Base-by-base conservation (phyloP, 2,888 invertebrate species). In the Meliscaeva auricollis region DNA sequence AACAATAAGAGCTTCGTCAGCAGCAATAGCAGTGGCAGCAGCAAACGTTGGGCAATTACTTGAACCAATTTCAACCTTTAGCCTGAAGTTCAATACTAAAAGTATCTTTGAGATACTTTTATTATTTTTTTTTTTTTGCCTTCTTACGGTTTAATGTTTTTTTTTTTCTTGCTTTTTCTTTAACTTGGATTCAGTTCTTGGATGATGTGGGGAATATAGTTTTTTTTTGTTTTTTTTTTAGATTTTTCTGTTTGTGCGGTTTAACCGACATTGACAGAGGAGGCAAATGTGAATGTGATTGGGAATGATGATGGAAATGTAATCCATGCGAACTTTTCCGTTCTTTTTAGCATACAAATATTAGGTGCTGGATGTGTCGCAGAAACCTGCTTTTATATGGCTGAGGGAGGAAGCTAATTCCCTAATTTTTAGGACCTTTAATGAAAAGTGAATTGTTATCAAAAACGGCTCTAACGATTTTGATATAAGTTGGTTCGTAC, bases 21-120 rank as follows among this genome's bases (percentile, higher is more conserved):
- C 48, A 50, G 13, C 62, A 32, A n/a, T n/a, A n/a, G n/a, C n/a
- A 30, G 64, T 76, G 41, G 66, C 75, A 73, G 62, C 76, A 58
- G 88, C 66, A 60, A 66, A 66, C 78, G 69, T 87, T 78, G 74
- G 89, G 88, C 91, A 91, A 91, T 91, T 91, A 91, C 91, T 90
- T 89, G 89, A 90, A 90, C 91, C 91, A 91, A 90, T 90, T 91
- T 91, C 90, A 91, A 91, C 91, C 91, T 91, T 91, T 91, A 91
- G 91, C 91, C 91, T 89, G 91, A 91, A 91, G 91, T 91, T 91
- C 91, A 90, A 90, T 90, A 90, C 90, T 90, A 89, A 89, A 90
- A 90, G 85, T 85, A 85, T 81, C 80, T 77, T 78, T 84, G 79
- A 74, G 83, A 70, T 79, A 38, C 48, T 66, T 69, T 32, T 62